phyloP scores from a whole-genome alignment of 2,888 invertebrate species.

The Apamea epomidion region DNA sequence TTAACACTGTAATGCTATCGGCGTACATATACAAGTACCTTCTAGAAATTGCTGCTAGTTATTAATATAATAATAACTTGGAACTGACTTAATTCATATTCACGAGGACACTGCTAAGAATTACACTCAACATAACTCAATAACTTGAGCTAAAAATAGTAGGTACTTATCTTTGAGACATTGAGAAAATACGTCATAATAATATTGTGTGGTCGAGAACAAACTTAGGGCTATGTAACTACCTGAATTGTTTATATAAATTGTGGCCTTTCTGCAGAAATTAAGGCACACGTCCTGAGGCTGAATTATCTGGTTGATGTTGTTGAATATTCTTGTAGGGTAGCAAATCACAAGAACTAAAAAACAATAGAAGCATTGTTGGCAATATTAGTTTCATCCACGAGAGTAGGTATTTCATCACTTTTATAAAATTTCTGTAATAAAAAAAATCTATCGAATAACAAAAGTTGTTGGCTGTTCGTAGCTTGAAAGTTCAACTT shows the following conservation, averaged over 20 bases:
- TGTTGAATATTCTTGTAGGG: conserved; percentile 7
- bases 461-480: background rate
- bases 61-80: conserved; percentile 3
- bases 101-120: background rate
- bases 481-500: background rate
- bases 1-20: background rate
- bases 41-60: conserved; percentile 6
- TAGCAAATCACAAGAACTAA: conserved; percentile 20
- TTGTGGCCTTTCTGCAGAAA: conserved; percentile 29
- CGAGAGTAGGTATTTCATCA: background rate
- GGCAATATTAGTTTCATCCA: conserved; percentile 15
- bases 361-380: conserved; percentile 12
- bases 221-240: conserved; percentile 12
- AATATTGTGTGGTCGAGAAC: background rate
- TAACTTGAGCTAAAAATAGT: conserved; percentile 5
- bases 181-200: conserved; percentile 11
- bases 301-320: conserved; percentile 26
- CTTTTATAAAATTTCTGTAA: background rate
- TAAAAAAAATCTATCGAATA: background rate
- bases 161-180: background rate
- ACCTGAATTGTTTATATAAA: conserved; percentile 23
- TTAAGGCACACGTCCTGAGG: conserved; percentile 22
- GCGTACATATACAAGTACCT: background rate
- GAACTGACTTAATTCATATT: background rate
- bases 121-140: conserved; percentile 1